These are phyloP conservation scores for Paedocypris micromegethes DNA, from an alignment of 2,797 vertebrate genomes.

Conservation along the genomic window DNA sequence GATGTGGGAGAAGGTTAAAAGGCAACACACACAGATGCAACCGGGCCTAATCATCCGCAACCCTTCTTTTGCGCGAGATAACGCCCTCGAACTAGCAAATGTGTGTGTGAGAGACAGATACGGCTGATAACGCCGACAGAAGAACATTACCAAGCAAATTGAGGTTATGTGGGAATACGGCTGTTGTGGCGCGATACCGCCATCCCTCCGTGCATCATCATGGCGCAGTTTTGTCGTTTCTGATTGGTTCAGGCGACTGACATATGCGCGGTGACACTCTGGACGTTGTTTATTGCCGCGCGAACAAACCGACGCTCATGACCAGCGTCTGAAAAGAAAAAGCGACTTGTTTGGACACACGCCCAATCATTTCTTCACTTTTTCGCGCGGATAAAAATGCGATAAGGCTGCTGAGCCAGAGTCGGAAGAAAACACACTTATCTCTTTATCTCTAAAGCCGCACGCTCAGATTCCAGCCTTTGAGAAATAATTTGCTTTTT, in stretches of 20 bases:
- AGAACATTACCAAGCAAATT: conserved; percentile 38
- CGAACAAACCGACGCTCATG: not conserved
- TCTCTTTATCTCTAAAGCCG: not conserved
- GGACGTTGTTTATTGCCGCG: not conserved
- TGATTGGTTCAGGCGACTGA: conserved; percentile 17
- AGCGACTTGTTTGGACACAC: not conserved
- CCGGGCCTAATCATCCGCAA: conserved; percentile 29
- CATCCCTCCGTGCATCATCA: not conserved
- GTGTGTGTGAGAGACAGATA: conserved; percentile 16
- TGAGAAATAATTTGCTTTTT: not conserved
- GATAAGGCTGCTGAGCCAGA: not conserved
- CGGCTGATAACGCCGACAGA: conserved; percentile 25
- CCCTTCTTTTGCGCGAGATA: conserved; percentile 33
- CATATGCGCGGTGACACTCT: conserved; percentile 23
- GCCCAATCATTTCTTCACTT: not conserved
- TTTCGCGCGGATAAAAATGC: conserved; percentile 11
- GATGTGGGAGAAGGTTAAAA: conserved; percentile 25
- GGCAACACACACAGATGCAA: conserved; percentile 20
- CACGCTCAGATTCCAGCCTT: not conserved
- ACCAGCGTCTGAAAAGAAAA: conserved; percentile 5
- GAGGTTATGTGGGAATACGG: conserved; percentile 34
- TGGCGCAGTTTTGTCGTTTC: conserved; percentile 7
- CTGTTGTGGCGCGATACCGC: conserved; percentile 30
- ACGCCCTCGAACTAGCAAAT: conserved; percentile 23
- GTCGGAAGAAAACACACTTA: not conserved